A percentile compares a stretch with the other conserved stretches of the same genome.
These are phyloP conservation scores for Diadema setosum DNA, from an alignment of 35 echinoderm and acorn worm species.

Conservation along the genomic window DNA sequence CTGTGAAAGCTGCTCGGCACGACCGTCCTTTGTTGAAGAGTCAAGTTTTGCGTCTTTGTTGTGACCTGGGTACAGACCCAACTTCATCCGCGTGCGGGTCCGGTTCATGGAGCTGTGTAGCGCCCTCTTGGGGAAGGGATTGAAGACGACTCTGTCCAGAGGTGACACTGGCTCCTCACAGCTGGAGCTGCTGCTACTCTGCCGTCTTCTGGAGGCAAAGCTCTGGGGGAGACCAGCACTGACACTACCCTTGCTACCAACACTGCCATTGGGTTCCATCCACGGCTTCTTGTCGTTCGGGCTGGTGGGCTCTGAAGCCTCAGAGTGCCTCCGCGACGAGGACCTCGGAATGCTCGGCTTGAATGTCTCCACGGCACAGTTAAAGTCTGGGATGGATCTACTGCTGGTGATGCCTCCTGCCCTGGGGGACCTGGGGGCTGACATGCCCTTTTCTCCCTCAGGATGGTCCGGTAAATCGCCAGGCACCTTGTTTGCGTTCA, in stretches of 20 bases:
- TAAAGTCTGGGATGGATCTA: constrained; percentile 19
- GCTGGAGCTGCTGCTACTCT: neutral
- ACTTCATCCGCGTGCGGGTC: constrained; percentile 34
- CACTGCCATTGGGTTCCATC: neutral
- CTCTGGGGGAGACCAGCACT: neutral
- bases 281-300: constrained; percentile 13
- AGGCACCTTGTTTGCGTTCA: neutral
- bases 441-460: too few species aligned
- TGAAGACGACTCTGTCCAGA: neutral
- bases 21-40: neutral
- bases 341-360: constrained; percentile 17
- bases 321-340: neutral
- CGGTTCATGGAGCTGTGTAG: constrained; percentile 16
- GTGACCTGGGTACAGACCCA: constrained; percentile 20
- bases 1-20: neutral
- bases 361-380: constrained; percentile 65
- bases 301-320: constrained; percentile 3
- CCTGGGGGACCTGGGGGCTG: neutral
- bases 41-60: neutral
- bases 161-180: neutral
- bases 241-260: neutral
- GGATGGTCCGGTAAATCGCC: too few species aligned
- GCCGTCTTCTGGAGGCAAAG: neutral
- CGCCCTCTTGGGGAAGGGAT: constrained; percentile 34
- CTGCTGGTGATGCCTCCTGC: neutral